Percentiles rank a stretch among this genome's conserved stretches.
Conservation (phyloP, 1,140 invertebrate genomes). For the Lepidostoma basale region DNA sequence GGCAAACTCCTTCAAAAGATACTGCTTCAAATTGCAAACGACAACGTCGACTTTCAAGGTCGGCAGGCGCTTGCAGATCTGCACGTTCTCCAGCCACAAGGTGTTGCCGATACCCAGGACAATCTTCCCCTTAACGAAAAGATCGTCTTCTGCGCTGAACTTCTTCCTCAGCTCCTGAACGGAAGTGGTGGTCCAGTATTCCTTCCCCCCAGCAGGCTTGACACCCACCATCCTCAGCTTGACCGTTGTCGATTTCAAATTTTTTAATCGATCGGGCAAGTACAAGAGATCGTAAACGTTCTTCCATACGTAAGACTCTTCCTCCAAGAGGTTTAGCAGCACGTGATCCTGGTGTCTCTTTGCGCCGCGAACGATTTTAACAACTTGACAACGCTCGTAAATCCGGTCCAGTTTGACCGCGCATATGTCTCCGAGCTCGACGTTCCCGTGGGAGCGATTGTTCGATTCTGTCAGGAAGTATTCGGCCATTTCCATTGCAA, state of each 20-base stretch:
- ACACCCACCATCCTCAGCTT: constrained; percentile 52
- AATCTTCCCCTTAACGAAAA: constrained; percentile 51
- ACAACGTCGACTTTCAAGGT: constrained; percentile 5
- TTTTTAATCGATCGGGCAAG: constrained; percentile 53
- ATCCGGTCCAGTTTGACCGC: constrained; percentile 50
- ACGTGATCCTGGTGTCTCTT: constrained; percentile 49
- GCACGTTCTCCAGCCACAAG: constrained; percentile 50
- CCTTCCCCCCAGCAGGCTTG: constrained; percentile 53
- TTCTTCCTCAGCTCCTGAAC: constrained; percentile 48
- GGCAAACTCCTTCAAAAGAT: constrained; percentile 23
- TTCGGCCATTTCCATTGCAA: constrained; percentile 54
- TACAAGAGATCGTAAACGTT: constrained; percentile 51
- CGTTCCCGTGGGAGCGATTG: constrained; percentile 49
- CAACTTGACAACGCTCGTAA: constrained; percentile 53
- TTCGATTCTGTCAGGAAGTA: constrained; percentile 52
- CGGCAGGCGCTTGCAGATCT: constrained; percentile 21
- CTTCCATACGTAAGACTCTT: constrained; percentile 50
- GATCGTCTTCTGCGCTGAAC: constrained; percentile 41
- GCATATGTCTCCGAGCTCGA: constrained; percentile 54
- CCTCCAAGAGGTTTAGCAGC: constrained; percentile 54
- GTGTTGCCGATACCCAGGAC: constrained; percentile 51
- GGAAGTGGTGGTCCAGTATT: constrained; percentile 51
- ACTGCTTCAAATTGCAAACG: constrained; percentile 18
- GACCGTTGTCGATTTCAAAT: constrained; percentile 49
- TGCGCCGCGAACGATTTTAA: constrained; percentile 49